Evolutionary conservation across 2,797 vertebrate genomes (phyloP).

Genomic region (Protonibea diacanthus): DNA sequence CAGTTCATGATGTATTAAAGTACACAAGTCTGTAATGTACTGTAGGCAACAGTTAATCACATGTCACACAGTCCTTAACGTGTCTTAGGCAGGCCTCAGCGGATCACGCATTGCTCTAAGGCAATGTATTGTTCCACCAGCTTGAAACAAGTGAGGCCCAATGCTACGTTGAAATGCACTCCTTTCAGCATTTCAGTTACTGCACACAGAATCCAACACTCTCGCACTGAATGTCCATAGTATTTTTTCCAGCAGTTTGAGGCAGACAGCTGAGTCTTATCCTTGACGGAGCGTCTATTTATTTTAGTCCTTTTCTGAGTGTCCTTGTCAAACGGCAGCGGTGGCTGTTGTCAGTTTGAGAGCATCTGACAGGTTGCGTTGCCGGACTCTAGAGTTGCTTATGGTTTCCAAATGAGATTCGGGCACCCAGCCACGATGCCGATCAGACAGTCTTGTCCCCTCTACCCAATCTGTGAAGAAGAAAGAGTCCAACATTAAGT

Average conservation of each 20-base stretch:
- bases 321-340: constrained; percentile 79
- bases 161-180: constrained; percentile 32
- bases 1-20: constrained; percentile 6
- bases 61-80: constrained; percentile 14
- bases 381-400: constrained; percentile 85
- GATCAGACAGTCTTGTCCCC: constrained; percentile 92
- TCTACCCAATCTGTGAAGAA: constrained; percentile 91
- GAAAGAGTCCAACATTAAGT: constrained; percentile 15
- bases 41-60: constrained; percentile 22
- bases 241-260: constrained; percentile 36
- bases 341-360: constrained; percentile 92
- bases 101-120: constrained; percentile 21
- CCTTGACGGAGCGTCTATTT: not conserved
- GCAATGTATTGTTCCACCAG: constrained; percentile 23
- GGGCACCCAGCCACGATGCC: constrained; percentile 93
- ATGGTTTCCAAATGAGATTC: constrained; percentile 90
- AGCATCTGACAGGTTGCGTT: constrained; percentile 92
- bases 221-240: constrained; percentile 25
- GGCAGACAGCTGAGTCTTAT: not conserved
- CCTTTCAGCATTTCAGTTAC: constrained; percentile 21
- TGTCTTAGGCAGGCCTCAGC: constrained; percentile 26
- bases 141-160: constrained; percentile 38
- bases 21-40: constrained; percentile 15
- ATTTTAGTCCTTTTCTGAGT: not conserved
- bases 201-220: constrained; percentile 20